Percentiles rank a stretch among this genome's conserved stretches.
phyloP scores from a whole-genome alignment of 92 coral and sea anemone genomes.

The Porites rus region DNA sequence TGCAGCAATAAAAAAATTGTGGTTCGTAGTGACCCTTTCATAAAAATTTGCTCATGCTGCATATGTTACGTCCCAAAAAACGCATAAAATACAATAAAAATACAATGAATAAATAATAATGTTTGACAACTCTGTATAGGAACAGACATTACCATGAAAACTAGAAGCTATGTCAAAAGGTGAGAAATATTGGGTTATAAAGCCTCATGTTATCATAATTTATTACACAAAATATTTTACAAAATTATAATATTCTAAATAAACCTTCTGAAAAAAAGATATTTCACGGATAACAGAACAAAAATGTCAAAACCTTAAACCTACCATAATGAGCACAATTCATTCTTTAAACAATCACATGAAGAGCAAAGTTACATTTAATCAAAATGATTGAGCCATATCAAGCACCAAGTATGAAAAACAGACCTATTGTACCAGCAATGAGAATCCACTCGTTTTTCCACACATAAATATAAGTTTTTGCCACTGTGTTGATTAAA shows the following conservation, averaged over 20 bases:
- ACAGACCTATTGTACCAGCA: background rate
- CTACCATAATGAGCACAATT: too few species aligned
- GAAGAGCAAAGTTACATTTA: background rate
- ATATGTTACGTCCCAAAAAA: too few species aligned
- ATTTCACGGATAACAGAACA: background rate
- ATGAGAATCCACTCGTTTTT: constrained; percentile 2
- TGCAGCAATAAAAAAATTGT: too few species aligned
- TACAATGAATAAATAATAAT: too few species aligned
- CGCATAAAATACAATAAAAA: background rate
- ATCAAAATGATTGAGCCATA: background rate
- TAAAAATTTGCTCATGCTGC: too few species aligned
- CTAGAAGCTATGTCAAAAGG: background rate
- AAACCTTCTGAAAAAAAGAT: too few species aligned
- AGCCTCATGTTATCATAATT: background rate
- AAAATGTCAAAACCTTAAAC: background rate
- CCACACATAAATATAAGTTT: background rate
- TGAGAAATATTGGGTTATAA: background rate
- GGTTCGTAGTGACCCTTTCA: too few species aligned
- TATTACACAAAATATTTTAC: background rate
- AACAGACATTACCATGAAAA: background rate
- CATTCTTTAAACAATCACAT: too few species aligned
- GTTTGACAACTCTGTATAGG: background rate
- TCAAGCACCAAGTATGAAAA: background rate
- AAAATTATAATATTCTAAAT: too few species aligned
- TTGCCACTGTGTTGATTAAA: background rate